Evolutionary conservation across 2,797 vertebrate genomes (phyloP).

Genomic region (Gymnocypris eckloni): DNA sequence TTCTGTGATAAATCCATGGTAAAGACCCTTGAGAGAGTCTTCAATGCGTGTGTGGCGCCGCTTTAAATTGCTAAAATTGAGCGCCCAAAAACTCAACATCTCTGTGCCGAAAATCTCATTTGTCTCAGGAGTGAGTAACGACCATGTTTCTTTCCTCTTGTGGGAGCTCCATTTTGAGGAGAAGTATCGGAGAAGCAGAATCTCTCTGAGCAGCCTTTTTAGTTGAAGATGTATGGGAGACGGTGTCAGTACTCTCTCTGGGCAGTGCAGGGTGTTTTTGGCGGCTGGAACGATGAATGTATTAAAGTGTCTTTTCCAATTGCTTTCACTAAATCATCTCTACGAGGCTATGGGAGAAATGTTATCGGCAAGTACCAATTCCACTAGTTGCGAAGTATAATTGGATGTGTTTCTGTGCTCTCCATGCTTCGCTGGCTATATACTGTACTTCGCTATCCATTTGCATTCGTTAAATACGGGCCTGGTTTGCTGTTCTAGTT

Average conservation of each 20-base stretch:
- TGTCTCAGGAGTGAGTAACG: conserved; percentile 27
- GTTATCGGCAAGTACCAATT: conserved; percentile 12
- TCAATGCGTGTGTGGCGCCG: conserved; percentile 4
- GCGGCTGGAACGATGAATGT: conserved; percentile 30
- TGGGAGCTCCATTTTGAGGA: conserved; percentile 16
- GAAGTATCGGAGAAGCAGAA: conserved; percentile 13
- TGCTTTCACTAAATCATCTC: conserved; percentile 19
- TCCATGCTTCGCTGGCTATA: background rate
- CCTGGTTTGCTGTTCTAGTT: conserved; percentile 2
- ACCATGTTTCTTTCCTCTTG: conserved; percentile 24
- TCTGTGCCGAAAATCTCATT: background rate
- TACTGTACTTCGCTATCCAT: conserved; percentile 1
- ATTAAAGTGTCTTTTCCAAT: conserved; percentile 9
- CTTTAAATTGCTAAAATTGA: conserved; percentile 22
- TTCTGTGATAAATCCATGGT: background rate
- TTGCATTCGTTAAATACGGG: conserved; percentile 22
- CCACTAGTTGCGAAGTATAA: conserved; percentile 30
- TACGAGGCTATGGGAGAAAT: conserved; percentile 29
- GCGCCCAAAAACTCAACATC: conserved; percentile 18
- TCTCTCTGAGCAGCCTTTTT: background rate
- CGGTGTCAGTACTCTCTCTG: conserved; percentile 10
- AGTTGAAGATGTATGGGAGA: conserved; percentile 29
- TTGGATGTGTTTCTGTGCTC: conserved; percentile 20
- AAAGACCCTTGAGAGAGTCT: background rate
- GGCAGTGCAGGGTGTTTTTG: background rate